Conservation (phyloP, 2,797 vertebrate genomes). For the Anabacerthia variegaticeps region DNA sequence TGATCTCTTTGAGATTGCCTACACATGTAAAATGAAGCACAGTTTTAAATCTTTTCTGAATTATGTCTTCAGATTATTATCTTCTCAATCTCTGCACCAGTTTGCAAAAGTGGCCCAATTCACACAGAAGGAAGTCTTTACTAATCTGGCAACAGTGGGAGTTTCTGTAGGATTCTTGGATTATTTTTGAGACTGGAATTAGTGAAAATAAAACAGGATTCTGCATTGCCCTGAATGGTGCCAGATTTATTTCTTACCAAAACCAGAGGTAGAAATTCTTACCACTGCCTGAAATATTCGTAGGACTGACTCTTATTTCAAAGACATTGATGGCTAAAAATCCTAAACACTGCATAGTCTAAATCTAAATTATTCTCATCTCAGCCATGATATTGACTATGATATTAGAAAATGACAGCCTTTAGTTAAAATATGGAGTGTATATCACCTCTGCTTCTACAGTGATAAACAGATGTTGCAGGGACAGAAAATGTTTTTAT, state of each 20-base stretch:
- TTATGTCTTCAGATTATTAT: not conserved
- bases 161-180: not conserved
- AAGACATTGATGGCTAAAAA: not conserved
- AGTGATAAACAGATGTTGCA: not conserved
- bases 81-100: not conserved
- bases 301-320: not conserved
- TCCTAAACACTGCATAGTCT: not conserved
- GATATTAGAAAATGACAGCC: not conserved
- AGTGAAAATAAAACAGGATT: not conserved
- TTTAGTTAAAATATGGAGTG: not conserved
- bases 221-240: not conserved
- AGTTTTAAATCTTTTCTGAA: not conserved
- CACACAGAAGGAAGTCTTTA: not conserved
- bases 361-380: not conserved
- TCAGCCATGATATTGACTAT: not conserved
- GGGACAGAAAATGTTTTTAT: not conserved
- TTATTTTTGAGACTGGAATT: not conserved
- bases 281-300: accelerated
- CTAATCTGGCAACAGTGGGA: not conserved
- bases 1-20: not conserved
- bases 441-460: not conserved
- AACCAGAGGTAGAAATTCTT: not conserved
- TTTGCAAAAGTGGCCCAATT: not conserved
- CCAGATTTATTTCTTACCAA: not conserved
- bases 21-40: not conserved